These are phyloP conservation scores for Aselliscus stoliczkanus DNA, from an alignment of 2,797 vertebrate species.

Conservation along the genomic window DNA sequence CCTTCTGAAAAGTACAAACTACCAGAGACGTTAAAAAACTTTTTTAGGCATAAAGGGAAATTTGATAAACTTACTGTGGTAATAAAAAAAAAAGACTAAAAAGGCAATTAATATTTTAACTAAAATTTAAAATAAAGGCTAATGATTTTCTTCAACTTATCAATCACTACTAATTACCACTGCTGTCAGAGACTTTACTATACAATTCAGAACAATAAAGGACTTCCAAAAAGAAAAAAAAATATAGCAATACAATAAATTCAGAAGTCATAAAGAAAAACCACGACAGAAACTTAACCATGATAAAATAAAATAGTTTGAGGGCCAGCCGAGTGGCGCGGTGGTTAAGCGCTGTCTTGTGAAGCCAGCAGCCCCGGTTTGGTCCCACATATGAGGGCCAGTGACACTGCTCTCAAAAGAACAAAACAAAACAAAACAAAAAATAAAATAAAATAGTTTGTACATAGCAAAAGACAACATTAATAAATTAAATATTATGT, in stretches of 20 bases:
- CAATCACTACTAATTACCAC: neutral
- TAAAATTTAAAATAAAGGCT: slow-evolving; percentile 24
- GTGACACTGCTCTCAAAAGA: no score
- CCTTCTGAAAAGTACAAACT: neutral
- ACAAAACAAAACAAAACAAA: no score
- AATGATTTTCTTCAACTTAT: neutral
- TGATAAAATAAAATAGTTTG: slow-evolving; percentile 8
- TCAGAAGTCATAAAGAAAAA: slow-evolving; percentile 13
- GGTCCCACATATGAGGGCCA: no score
- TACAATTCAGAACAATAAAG: neutral
- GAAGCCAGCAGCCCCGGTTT: no score
- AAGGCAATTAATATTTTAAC: neutral
- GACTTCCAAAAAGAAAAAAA: neutral
- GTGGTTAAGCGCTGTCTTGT: no score
- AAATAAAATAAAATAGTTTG: neutral
- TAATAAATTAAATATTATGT: neutral
- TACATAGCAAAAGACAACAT: neutral
- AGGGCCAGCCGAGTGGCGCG: no score
- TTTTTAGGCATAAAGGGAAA: neutral
- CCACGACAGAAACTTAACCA: neutral
- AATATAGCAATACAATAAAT: neutral
- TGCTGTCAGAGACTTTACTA: neutral
- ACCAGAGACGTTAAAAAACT: neutral
- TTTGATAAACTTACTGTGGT: neutral
- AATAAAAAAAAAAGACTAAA: neutral